Evolutionary conservation across 2,888 invertebrate species (phyloP).

Genomic region (Nomada fabriciana): DNA sequence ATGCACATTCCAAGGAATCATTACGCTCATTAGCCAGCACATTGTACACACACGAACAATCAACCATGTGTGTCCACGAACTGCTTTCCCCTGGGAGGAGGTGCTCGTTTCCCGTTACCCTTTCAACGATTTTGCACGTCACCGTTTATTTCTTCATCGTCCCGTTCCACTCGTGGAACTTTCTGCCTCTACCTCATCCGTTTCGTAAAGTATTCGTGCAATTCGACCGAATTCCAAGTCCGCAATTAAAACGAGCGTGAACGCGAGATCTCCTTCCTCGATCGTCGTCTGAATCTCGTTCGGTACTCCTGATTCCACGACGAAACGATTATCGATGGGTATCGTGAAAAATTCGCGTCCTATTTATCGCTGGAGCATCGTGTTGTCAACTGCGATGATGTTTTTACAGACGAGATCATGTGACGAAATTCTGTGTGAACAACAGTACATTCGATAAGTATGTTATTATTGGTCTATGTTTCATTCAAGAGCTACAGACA

Average conservation of each 20-base stretch:
- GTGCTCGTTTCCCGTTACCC: constrained; percentile 25
- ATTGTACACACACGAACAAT: constrained; percentile 30
- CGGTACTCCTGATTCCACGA: background rate
- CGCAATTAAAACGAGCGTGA: constrained; percentile 3
- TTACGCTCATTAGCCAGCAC: constrained; percentile 51
- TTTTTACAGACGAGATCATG: background rate
- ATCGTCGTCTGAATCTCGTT: background rate
- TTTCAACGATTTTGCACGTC: constrained; percentile 5
- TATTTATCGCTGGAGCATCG: background rate
- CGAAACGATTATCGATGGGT: background rate
- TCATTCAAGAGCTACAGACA: background rate
- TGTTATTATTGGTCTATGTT: constrained; percentile 3
- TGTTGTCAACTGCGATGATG: background rate
- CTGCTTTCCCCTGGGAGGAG: constrained; percentile 15
- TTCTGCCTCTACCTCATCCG: background rate
- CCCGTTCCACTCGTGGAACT: background rate
- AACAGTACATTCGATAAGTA: background rate
- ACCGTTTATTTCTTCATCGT: constrained; percentile 20
- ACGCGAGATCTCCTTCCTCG: background rate
- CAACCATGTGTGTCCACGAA: background rate
- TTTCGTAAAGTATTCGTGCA: background rate
- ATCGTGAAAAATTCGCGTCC: constrained; percentile 5
- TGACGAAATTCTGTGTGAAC: background rate
- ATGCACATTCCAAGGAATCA: constrained; percentile 51
- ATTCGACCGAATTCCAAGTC: background rate